These are phyloP conservation scores for zebrafish (Danio rerio) DNA, from an alignment of 2,113 vertebrate species.

Conservation along the genomic window GRCz12tu NC_133196.1:660501-661000, in stretches of 20 bases:
- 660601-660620: no score
- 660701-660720: not conserved
- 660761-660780: not conserved
- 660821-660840: conserved; percentile 43
- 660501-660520: no score
- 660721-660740: not conserved
- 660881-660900: conserved; percentile 87
- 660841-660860: conserved; percentile 59
- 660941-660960: conserved; percentile 80
- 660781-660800: not conserved
- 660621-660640: no score
- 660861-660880: conserved; percentile 70
- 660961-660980: conserved; percentile 79
- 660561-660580: no score
- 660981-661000: conserved; percentile 64
- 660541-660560: no score
- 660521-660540: no score
- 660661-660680: no score
- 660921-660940: conserved; percentile 89
- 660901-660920: conserved; percentile 92
- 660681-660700: not conserved
- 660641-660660: not conserved
- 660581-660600: no score
- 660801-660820: conserved; percentile 34
- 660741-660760: not conserved